These are phyloP conservation scores for Bombus sylvicola DNA, from an alignment of 1,140 invertebrate genomes.

Conservation along the genomic window DNA sequence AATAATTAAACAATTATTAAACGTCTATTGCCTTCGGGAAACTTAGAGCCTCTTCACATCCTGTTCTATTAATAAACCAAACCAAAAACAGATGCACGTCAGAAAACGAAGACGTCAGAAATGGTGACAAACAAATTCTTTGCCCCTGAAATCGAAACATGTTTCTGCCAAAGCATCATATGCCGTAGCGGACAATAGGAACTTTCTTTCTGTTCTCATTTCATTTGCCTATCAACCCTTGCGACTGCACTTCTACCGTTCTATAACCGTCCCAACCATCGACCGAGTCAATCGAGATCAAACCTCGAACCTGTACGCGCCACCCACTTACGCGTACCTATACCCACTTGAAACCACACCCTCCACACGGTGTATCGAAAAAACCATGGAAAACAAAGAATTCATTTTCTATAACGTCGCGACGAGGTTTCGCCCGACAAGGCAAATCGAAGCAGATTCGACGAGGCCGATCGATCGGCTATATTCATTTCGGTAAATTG, in stretches of 20 bases:
- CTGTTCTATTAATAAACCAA: too few species aligned
- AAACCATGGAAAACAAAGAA: background rate
- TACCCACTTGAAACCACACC: background rate
- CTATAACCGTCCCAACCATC: background rate
- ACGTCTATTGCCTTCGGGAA: too few species aligned
- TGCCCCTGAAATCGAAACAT: background rate
- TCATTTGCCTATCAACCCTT: background rate
- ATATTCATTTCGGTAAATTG: slow-evolving; percentile 42
- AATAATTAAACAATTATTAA: too few species aligned
- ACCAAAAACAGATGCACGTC: too few species aligned
- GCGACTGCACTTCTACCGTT: background rate
- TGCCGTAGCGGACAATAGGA: background rate
- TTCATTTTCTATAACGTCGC: background rate
- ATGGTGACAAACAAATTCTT: background rate
- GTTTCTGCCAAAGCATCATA: too few species aligned
- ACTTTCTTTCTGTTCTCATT: background rate
- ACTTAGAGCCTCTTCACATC: too few species aligned
- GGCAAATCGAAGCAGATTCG: background rate
- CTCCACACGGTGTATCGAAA: background rate
- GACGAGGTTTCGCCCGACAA: background rate
- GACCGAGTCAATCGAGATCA: background rate
- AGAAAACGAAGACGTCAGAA: too few species aligned
- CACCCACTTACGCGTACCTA: background rate
- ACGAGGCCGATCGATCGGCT: slow-evolving; percentile 27
- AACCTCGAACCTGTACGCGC: background rate